A percentile compares a stretch with the other conserved stretches of the same genome.
Conservation (phyloP, 2,113 vertebrate genomes). For the Budorcas taxicolor region DNA sequence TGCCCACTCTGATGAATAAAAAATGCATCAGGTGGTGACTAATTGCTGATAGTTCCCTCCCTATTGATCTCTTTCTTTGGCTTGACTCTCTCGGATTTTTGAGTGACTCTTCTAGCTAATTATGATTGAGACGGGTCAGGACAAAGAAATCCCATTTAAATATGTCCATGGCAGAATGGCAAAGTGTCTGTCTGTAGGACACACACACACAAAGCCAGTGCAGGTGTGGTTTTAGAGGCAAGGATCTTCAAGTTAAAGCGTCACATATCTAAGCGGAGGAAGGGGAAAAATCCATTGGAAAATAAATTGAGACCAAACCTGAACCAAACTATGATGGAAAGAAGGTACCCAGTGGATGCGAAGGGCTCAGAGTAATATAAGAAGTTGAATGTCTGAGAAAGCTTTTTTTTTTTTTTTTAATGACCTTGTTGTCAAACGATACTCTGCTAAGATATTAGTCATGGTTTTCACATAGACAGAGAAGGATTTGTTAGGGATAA, state of each 20-base stretch:
- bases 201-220: background rate
- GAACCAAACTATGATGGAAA: no score
- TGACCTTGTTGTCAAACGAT: background rate
- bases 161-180: background rate
- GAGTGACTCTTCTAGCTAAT: constrained; percentile 41
- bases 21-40: constrained; percentile 45
- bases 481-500: background rate
- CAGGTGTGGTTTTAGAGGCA: background rate
- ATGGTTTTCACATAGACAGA: background rate
- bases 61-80: constrained; percentile 59
- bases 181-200: background rate
- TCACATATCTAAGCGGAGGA: background rate
- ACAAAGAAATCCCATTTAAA: background rate
- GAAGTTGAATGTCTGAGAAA: background rate
- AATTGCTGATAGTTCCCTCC: constrained; percentile 58
- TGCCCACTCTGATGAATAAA: background rate
- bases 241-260: background rate
- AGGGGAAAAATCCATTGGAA: background rate
- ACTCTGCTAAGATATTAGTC: background rate
- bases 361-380: background rate
- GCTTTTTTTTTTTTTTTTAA: background rate
- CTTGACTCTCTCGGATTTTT: constrained; percentile 38
- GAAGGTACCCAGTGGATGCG: background rate
- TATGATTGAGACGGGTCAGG: background rate
- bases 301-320: no score